These are phyloP conservation scores for Aelia acuminata DNA, from an alignment of 2,888 invertebrate genomes.

Conservation along the genomic window DNA sequence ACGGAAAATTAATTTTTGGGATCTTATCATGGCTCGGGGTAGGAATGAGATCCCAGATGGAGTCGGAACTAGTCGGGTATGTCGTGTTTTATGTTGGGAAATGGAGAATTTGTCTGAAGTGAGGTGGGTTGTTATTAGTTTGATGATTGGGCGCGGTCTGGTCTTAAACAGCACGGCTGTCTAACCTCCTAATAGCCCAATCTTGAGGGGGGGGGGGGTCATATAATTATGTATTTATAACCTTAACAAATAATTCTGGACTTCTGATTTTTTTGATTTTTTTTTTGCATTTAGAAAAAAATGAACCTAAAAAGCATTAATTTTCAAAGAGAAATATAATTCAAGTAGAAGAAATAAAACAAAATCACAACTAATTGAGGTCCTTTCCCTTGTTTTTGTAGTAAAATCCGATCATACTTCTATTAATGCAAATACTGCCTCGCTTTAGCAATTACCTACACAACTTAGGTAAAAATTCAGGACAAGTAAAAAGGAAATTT, in stretches of 20 bases:
- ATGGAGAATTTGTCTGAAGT: background rate
- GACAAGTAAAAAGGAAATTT: no score
- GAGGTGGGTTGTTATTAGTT: constrained; percentile 3
- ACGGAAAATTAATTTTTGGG: background rate
- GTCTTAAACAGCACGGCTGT: background rate
- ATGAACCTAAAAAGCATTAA: no score
- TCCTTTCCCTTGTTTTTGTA: no score
- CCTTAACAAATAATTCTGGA: background rate
- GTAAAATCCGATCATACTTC: no score
- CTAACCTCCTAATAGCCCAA: background rate
- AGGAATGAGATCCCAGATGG: background rate
- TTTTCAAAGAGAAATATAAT: no score
- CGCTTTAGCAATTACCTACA: no score
- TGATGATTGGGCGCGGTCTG: background rate
- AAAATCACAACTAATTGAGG: no score
- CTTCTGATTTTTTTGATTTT: background rate
- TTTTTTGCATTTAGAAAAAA: no score
- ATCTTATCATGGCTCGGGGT: background rate
- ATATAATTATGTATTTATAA: background rate
- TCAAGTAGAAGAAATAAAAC: no score
- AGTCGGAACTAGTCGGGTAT: background rate
- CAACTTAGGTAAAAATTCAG: no score
- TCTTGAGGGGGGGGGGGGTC: background rate
- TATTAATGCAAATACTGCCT: no score
- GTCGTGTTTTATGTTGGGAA: background rate